These are phyloP conservation scores for Neelides folsomi DNA, from an alignment of 2,888 invertebrate species.

Conservation along the genomic window DNA sequence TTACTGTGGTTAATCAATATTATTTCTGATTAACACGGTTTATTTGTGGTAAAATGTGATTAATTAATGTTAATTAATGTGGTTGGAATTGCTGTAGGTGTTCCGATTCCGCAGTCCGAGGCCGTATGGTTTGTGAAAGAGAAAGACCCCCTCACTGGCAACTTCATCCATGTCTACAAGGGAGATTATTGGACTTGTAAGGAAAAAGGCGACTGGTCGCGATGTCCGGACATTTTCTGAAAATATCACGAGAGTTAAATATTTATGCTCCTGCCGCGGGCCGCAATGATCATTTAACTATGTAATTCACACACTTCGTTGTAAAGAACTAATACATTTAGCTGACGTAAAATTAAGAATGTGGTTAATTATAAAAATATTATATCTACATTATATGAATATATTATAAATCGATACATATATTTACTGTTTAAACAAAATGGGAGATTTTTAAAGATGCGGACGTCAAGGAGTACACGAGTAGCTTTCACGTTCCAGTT, in stretches of 20 bases:
- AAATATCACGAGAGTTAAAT: background rate
- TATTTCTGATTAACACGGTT: background rate
- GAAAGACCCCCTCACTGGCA: conserved; percentile 51
- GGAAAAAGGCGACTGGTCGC: conserved; percentile 69
- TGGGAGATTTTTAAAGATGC: no score
- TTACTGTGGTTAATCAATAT: background rate
- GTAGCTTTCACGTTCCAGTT: no score
- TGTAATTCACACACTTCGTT: background rate
- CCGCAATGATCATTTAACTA: conserved; percentile 4
- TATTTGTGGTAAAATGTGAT: background rate
- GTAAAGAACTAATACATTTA: no score
- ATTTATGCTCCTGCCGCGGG: background rate
- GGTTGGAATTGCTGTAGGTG: no score
- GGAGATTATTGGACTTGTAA: conserved; percentile 90
- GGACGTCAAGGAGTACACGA: no score
- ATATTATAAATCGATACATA: no score
- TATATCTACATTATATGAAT: no score
- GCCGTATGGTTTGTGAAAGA: conserved; percentile 84
- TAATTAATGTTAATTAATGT: background rate
- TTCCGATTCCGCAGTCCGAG: conserved; percentile 57
- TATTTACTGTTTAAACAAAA: no score
- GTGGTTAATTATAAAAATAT: no score
- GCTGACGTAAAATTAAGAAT: no score
- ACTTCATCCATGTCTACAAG: conserved; percentile 66
- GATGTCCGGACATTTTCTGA: conserved; percentile 77